phyloP scores from a whole-genome alignment of 2,797 vertebrate species.

The Harpagifer antarcticus region DNA sequence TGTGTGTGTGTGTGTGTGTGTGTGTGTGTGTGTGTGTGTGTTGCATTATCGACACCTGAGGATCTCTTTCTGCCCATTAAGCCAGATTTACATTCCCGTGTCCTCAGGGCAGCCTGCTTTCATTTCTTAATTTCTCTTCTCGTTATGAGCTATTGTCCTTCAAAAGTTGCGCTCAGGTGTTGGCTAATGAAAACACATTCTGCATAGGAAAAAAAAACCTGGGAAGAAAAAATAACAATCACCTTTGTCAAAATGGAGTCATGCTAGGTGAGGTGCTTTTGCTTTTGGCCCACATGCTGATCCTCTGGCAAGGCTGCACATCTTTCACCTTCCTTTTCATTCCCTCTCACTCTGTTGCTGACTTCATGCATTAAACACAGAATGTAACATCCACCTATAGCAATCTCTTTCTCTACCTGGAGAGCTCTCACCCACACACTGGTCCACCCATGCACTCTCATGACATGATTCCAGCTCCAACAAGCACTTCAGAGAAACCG shows the following conservation, averaged over 20 bases:
- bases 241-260: slow-evolving; percentile 31
- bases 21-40: slow-evolving; percentile 5
- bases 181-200: neutral
- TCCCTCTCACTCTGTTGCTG: slow-evolving; percentile 21
- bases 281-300: slow-evolving; percentile 33
- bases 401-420: slow-evolving; percentile 66
- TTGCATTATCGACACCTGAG: slow-evolving; percentile 37
- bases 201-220: neutral
- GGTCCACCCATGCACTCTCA: slow-evolving; percentile 53
- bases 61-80: slow-evolving; percentile 58
- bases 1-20: neutral
- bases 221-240: slow-evolving; percentile 3
- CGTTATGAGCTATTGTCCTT: slow-evolving; percentile 12
- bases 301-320: slow-evolving; percentile 26
- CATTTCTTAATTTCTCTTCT: slow-evolving; percentile 4
- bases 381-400: slow-evolving; percentile 76
- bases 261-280: slow-evolving; percentile 27
- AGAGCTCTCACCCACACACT: slow-evolving; percentile 62
- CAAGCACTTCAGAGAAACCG: slow-evolving; percentile 30
- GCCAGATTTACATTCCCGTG: slow-evolving; percentile 59
- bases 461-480: slow-evolving; percentile 47
- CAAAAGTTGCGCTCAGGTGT: neutral
- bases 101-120: slow-evolving; percentile 25
- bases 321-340: slow-evolving; percentile 31
- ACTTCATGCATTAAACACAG: slow-evolving; percentile 59